Percentiles rank a stretch among this genome's conserved stretches.
These are phyloP conservation scores for Pituophis catenifer DNA, from an alignment of 2,113 vertebrate genomes.

Conservation along the genomic window DNA sequence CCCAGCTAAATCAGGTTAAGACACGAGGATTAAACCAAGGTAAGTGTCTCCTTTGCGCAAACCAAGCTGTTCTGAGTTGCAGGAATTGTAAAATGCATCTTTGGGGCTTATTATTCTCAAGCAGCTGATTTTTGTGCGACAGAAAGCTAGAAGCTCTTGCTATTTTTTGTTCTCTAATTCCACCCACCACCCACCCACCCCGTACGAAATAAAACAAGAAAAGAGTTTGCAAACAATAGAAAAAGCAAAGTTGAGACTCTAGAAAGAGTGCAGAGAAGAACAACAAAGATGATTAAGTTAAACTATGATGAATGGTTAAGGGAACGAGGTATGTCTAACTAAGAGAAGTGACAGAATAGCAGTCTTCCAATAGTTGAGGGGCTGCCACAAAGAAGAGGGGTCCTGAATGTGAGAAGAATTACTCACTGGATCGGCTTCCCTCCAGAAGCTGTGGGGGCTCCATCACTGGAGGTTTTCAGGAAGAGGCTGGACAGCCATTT, in stretches of 20 bases:
- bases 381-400: no score
- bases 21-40: neutral
- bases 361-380: no score
- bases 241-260: neutral
- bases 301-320: no score
- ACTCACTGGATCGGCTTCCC: no score
- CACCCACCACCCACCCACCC: no score
- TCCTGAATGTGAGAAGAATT: no score
- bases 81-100: neutral
- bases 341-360: no score
- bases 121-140: neutral
- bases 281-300: neutral
- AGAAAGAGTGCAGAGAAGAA: neutral
- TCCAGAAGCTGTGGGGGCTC: no score
- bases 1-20: neutral
- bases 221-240: neutral
- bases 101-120: neutral
- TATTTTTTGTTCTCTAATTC: neutral
- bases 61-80: neutral
- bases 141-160: neutral
- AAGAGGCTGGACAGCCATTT: no score
- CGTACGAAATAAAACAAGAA: neutral
- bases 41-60: neutral
- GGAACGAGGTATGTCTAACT: no score
- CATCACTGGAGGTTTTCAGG: no score